Base-by-base conservation (phyloP, 92 coral and sea anemone species). In the Palythoa grandis region DNA sequence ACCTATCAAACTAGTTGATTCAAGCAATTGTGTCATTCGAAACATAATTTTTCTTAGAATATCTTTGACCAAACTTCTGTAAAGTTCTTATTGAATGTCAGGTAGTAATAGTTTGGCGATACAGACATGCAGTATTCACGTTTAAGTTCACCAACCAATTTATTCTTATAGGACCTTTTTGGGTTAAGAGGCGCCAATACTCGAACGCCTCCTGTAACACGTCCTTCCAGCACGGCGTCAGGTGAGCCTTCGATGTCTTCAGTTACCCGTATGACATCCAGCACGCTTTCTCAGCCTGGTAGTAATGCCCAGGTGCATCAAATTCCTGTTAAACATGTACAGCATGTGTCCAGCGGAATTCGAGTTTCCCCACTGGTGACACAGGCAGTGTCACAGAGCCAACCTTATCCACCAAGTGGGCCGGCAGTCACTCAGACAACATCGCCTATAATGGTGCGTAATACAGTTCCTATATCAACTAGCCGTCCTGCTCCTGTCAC, bases 401-500 rank as follows among this genome's bases (percentile, higher is more conserved):
- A 80, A 11, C 58, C 58, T 10, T 43, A 40, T 52, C 22, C 63
- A 11, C 50, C 75, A 3, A 60, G 25, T 16, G 85, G 47, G 23
- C 48, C 73, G 3, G 72, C 73, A 35, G 47, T n/a, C 12, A 10
- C 72, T 61, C 84, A 63, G 40, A 20, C 84, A 60, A 67, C 17
- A 16, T 17, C 82, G 9, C 25, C 82, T 24, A 52, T 37, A 7
- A 57, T 24, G 35, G 22, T 65, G 74, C 85, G 74, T 13, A 80
- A 77, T 53, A 63, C 70, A 23, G 63, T 78, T 48, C 52, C 86
- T 39, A 86, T 89, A 19, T 38, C 75, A 20, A 48, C 95, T 2
- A 79, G 58, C 58, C 94, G 96, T 15, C 93, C 93, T 37, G 73
- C 92, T 15, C 98, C 98, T 24, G 91, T 93, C 16, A 96, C 98